Evolutionary conservation across 1,140 invertebrate genomes (phyloP), one percentile per base, ranked within the genome.

Genomic region (Globodera rostochiensis): DNA sequence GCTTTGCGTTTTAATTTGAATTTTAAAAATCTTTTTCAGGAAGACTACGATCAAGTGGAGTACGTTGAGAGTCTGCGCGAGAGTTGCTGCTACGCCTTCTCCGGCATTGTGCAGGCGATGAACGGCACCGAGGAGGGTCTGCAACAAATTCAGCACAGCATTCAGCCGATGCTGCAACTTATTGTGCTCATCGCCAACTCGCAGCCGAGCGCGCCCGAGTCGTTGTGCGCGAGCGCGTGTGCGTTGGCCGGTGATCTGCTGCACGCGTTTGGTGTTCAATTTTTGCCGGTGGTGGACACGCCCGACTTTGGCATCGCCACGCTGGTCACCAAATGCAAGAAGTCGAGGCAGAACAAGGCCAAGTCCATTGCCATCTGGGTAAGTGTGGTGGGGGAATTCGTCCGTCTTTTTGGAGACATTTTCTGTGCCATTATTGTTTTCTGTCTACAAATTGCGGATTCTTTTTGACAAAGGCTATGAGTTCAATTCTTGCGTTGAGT

Each of bases 31-130:
- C 7, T 15, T 11, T 88, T 87, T 74, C 73, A 89, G 89, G 86
- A 88, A 9, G 89, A 89, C 74, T 84, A 74, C 25, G 88, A 89
- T 45, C 84, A 87, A 77, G 70, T 86, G 13, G 88, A 89, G 19
- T 89, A 90, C 57, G 84, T 89, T 49, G 83, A 89, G 21, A 73
- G 49, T 79, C 60, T 89, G 19, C 75, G 88, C 1, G 88, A 89
- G 45, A 83, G 79, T 47, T 89, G 88, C 74, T 74, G 90, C 57
- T 79, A 77, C 50, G 88, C 84, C 4, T 89, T 86, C 70, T 85
- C 86, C 7, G 85, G 88, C 53, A 90, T 89, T 67, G 81, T 90
- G 7, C 88, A 89, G 69, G 83, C 82, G 6, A 73, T 87, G 47
- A 73, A 79, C 13, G 69, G 50, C 36, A 71, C 71, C 11, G 73